phyloP scores from a whole-genome alignment of 2,888 invertebrate genomes.

The Gerosis bhagava region DNA sequence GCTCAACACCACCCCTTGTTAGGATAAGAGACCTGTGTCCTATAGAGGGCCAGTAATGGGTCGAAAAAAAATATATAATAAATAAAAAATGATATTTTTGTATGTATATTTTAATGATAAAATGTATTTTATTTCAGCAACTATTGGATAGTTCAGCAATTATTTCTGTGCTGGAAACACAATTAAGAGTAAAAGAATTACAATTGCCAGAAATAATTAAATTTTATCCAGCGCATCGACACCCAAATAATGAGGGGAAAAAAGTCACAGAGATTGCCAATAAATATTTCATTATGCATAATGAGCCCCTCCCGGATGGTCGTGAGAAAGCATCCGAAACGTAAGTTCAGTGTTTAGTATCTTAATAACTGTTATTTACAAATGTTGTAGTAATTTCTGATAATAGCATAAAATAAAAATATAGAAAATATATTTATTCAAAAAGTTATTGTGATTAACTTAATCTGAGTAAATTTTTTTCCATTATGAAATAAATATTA shows the following conservation, averaged over 20 bases:
- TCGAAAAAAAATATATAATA: no score
- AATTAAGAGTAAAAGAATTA: conserved; percentile 82
- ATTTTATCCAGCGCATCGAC: conserved; percentile 89
- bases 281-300: conserved; percentile 94
- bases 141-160: conserved; percentile 97
- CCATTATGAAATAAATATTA: conserved; percentile 3
- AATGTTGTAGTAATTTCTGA: no score
- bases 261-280: conserved; percentile 90
- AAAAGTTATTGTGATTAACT: no score
- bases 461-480: no score
- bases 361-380: background rate
- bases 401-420: no score
- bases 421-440: no score
- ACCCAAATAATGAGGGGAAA: conserved; percentile 85
- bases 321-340: conserved; percentile 77
- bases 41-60: no score
- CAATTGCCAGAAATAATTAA: conserved; percentile 87
- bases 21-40: no score
- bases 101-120: no score
- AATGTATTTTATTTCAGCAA: conserved; percentile 80
- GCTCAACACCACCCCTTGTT: no score
- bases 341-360: conserved; percentile 65
- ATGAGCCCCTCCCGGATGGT: conserved; percentile 78
- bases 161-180: conserved; percentile 92
- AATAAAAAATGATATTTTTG: no score